Evolutionary conservation across 2,113 vertebrate genomes (phyloP), one percentile per base, ranked within the genome.

Genomic region (Archocentrus centrarchus): DNA sequence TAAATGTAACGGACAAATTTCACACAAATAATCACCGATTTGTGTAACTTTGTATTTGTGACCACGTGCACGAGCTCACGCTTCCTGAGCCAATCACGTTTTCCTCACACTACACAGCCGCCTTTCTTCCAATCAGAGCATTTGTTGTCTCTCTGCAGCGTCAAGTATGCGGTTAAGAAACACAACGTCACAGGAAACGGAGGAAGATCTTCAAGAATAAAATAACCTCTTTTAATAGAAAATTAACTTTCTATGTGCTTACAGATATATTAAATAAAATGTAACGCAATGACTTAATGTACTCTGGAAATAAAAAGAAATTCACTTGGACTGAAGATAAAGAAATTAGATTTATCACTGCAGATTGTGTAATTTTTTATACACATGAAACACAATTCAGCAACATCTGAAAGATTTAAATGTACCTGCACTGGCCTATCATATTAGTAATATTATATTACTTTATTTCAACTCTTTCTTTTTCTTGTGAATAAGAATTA

Each of bases 111-210:
- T 50, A 35, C 27, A 80, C 81, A 15, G 70, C 2, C 3, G 20
- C 1, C 10, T 11, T 3, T 50, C 7, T 44, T 62, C 84, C 84
- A 89, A 87, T 87, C 63, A 85, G 61, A 80, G 7, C 11, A 61
- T 22, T 75, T 62, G 75, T 82, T 61, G 53, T 30, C 8, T 18
- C 5, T 2, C 13, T 2, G 0, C 2, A 0, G 11, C 15, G 15
- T 62, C 8, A 76, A 77, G 55, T 3, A 5, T 18, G n/a, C 39
- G 0, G 22, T 68, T 2, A 27, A 18, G 17, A 27, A 68, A 47
- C 8, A 17, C 13, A 39, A 44, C 41, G 0, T 47, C 37, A 44
- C 3, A 11, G 47, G 47, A 57, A 57, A 57, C 35, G 10, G 27
- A 55, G 39, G 20, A 35, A 5, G 14, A 3, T 5, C 62, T 75